phyloP scores from a whole-genome alignment of 92 coral and sea anemone genomes.

The Siderastrea siderea region DNA sequence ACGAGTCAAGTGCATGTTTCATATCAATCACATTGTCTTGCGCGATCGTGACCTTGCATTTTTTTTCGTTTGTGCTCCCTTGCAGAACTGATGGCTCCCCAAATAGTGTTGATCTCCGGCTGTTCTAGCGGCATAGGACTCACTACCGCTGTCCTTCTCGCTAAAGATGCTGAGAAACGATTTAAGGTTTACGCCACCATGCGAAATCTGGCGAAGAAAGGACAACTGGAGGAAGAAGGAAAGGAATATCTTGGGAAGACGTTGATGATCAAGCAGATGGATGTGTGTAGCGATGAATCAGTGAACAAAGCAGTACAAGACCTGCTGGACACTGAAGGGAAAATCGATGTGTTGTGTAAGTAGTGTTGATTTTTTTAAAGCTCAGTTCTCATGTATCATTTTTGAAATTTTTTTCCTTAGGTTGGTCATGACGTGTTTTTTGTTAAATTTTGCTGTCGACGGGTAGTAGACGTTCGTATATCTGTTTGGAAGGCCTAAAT shows the following conservation, averaged over 20 bases:
- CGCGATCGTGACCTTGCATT: too few species aligned
- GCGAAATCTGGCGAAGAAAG: slow-evolving; percentile 89
- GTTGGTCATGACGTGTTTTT: too few species aligned
- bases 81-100: slow-evolving; percentile 54
- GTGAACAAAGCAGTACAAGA: slow-evolving; percentile 79
- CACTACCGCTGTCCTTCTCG: slow-evolving; percentile 87
- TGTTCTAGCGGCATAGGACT: slow-evolving; percentile 96
- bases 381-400: too few species aligned
- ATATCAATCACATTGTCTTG: too few species aligned
- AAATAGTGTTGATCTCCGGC: slow-evolving; percentile 90
- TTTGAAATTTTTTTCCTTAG: too few species aligned
- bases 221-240: slow-evolving; percentile 78
- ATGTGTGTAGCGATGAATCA: slow-evolving; percentile 93
- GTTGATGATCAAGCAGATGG: slow-evolving; percentile 79
- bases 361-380: not conserved
- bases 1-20: too few species aligned
- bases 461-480: too few species aligned
- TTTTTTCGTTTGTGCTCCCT: too few species aligned
- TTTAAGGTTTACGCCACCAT: slow-evolving; percentile 96
- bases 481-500: too few species aligned
- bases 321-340: slow-evolving; percentile 81
- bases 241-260: slow-evolving; percentile 78
- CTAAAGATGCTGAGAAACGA: slow-evolving; percentile 89
- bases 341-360: slow-evolving; percentile 90
- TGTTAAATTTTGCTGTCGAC: too few species aligned